phyloP scores from a whole-genome alignment of 2,888 invertebrate genomes.

The Lepidocyrtoides sp. region DNA sequence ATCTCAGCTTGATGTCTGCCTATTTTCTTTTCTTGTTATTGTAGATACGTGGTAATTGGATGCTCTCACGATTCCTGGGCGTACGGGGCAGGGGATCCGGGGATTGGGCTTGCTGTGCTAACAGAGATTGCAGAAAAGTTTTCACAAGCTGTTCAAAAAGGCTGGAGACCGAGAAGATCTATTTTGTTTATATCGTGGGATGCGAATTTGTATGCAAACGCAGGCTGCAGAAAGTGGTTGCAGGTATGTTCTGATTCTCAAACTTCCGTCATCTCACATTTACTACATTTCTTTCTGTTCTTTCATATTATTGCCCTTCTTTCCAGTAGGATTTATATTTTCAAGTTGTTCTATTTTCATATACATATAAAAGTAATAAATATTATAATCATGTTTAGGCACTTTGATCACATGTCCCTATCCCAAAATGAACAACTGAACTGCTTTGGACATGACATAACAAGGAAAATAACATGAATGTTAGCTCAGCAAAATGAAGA shows the following conservation, averaged over 20 bases:
- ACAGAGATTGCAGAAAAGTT: conserved; percentile 84
- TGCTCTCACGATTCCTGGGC: conserved; percentile 85
- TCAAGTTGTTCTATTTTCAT: neutral
- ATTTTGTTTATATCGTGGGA: conserved; percentile 85
- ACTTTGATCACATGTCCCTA: neutral
- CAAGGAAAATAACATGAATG: conserved; percentile 20
- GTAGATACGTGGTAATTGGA: conserved; percentile 84
- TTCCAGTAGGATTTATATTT: neutral
- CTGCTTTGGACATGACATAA: conserved; percentile 64
- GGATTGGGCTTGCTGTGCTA: conserved; percentile 83
- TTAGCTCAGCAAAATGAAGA: conserved; percentile 29
- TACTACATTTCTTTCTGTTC: neutral
- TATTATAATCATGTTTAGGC: neutral
- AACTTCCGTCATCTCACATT: conserved; percentile 45
- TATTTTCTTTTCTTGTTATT: conserved; percentile 53
- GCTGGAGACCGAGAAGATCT: conserved; percentile 84
- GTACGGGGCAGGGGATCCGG: conserved; percentile 85
- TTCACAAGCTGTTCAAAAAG: conserved; percentile 83
- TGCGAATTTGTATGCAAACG: conserved; percentile 84
- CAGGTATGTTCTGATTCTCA: conserved; percentile 79
- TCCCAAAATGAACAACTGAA: conserved; percentile 1
- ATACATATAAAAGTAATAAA: neutral
- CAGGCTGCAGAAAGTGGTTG: conserved; percentile 84
- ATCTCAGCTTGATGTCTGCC: conserved; percentile 36
- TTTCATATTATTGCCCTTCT: no score